These are phyloP conservation scores for Helicoverpa zea DNA, from an alignment of 1,140 invertebrate genomes.

Conservation along the genomic window DNA sequence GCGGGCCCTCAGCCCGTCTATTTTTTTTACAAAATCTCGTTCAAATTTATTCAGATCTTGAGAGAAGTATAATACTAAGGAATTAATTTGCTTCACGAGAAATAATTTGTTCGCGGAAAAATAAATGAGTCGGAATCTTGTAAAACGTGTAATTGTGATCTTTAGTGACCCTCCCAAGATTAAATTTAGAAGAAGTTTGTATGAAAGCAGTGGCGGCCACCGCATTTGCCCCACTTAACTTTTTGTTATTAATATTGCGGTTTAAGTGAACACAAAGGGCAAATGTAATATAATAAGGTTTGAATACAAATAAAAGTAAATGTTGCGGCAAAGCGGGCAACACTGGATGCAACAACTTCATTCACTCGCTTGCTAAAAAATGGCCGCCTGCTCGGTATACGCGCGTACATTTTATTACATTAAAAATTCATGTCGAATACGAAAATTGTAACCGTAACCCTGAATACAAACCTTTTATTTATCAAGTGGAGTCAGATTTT, in stretches of 20 bases:
- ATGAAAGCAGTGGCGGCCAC: conserved; percentile 66
- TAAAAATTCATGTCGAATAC: no score
- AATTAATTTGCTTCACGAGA: conserved; percentile 84
- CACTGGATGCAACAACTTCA: no score
- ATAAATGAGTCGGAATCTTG: conserved; percentile 83
- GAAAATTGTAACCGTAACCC: no score
- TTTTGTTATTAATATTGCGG: conserved; percentile 33
- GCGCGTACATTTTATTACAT: no score
- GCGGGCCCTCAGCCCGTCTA: conserved; percentile 74
- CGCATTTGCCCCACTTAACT: conserved; percentile 40
- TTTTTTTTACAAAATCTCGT: conserved; percentile 82
- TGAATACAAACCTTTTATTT: no score
- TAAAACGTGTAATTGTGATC: conserved; percentile 81
- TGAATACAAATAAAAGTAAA: neutral
- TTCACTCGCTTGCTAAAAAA: no score
- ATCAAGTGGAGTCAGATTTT: no score
- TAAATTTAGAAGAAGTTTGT: conserved; percentile 69
- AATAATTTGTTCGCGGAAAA: conserved; percentile 77
- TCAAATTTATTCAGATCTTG: conserved; percentile 83
- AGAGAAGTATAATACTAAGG: conserved; percentile 82
- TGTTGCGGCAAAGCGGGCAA: no score
- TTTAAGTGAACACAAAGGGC: conserved; percentile 21
- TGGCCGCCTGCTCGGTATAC: no score
- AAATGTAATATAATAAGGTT: conserved; percentile 37
- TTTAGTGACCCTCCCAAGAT: conserved; percentile 70